A percentile compares a stretch with the other conserved stretches of the same genome.
Conservation (phyloP, 2,888 invertebrate species). For the Anorthoa munda region DNA sequence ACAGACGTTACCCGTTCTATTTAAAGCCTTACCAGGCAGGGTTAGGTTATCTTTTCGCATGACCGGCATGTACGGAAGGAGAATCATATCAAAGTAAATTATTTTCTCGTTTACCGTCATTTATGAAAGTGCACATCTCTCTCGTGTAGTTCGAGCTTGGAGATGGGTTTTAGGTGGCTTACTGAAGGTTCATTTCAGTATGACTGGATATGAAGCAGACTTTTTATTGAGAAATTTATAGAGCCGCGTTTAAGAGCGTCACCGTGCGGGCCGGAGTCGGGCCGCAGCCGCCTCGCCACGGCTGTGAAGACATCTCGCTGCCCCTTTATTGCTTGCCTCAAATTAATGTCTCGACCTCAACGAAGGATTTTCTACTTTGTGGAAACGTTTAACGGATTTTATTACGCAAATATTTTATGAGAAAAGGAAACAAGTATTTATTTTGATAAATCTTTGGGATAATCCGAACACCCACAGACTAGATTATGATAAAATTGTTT, state of each 20-base stretch:
- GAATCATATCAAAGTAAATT: conserved; percentile 88
- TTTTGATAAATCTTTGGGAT: conserved; percentile 63
- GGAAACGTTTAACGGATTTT: conserved; percentile 86
- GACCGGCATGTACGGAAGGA: conserved; percentile 75
- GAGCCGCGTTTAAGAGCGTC: conserved; percentile 85
- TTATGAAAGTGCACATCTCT: conserved; percentile 84
- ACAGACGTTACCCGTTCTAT: conserved; percentile 67
- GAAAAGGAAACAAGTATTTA: conserved; percentile 74
- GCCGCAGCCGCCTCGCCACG: conserved; percentile 62
- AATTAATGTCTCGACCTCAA: conserved; percentile 89
- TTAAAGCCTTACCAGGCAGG: conserved; percentile 72
- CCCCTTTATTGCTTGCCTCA: conserved; percentile 89
- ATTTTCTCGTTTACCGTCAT: conserved; percentile 85
- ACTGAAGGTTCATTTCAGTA: conserved; percentile 81
- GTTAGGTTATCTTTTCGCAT: conserved; percentile 78
- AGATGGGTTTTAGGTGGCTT: conserved; percentile 73
- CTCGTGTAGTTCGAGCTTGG: conserved; percentile 64
- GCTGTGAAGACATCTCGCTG: conserved; percentile 85
- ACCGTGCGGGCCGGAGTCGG: conserved; percentile 68
- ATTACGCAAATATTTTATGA: conserved; percentile 84
- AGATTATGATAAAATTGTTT: conserved; percentile 50
- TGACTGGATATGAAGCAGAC: conserved; percentile 69
- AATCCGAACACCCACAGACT: conserved; percentile 47
- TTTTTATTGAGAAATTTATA: conserved; percentile 88
- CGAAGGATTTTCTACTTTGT: conserved; percentile 87